These are phyloP conservation scores for Herpetotheres cachinnans DNA, from an alignment of 2,113 vertebrate genomes.

Conservation along the genomic window DNA sequence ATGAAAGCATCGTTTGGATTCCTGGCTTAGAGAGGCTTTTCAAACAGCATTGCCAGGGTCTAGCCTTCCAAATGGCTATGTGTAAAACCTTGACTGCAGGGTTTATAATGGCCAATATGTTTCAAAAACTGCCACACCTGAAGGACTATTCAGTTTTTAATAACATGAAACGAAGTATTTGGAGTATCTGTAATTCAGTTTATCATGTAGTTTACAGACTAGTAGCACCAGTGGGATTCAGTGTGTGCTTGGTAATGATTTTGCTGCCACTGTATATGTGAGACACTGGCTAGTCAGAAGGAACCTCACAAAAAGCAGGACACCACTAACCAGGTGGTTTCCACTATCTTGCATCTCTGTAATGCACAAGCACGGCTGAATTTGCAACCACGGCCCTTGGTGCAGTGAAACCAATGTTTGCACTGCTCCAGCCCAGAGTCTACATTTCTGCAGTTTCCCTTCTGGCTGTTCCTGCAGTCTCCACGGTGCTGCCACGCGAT, in stretches of 20 bases:
- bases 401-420: neutral
- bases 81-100: neutral
- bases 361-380: neutral
- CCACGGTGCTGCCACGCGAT: rapidly evolving
- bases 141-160: neutral
- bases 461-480: neutral
- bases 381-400: neutral
- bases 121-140: neutral
- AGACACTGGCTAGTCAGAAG: neutral
- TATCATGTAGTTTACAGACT: neutral
- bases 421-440: neutral
- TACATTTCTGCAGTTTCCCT: neutral
- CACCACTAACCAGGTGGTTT: neutral
- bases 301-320: neutral
- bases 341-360: neutral
- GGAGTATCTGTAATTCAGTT: neutral
- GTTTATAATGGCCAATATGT: neutral
- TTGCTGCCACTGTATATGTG: neutral
- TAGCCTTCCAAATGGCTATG: neutral
- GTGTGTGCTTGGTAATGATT: neutral
- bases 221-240: neutral
- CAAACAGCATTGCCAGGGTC: neutral
- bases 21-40: neutral
- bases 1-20: neutral
- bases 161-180: neutral